Percentiles rank a stretch among this genome's conserved stretches.
Evolutionary conservation across 2,113 vertebrate genomes (phyloP).

Genomic region (Geococcyx californianus): DNA sequence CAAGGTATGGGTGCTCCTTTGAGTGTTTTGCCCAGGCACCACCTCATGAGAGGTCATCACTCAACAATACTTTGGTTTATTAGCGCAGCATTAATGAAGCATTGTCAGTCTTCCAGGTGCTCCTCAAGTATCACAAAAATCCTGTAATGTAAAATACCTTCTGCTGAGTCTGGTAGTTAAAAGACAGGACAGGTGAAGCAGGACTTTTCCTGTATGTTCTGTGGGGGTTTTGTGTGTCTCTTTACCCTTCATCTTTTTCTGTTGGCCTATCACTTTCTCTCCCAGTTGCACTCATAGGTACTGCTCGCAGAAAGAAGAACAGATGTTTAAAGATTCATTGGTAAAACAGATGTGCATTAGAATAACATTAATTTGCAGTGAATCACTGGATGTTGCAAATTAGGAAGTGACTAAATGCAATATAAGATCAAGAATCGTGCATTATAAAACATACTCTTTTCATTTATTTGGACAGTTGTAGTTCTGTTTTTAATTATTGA

Average conservation of each 20-base stretch:
- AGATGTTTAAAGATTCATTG: slow-evolving; percentile 19
- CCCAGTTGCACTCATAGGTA: background rate
- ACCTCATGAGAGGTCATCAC: accelerated
- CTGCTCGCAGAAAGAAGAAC: background rate
- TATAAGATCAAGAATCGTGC: background rate
- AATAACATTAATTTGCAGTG: slow-evolving; percentile 29
- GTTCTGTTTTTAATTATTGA: slow-evolving; percentile 64
- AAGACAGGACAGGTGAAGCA: background rate
- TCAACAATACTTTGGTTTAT: background rate
- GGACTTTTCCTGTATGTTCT: background rate
- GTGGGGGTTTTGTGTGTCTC: background rate
- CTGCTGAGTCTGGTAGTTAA: background rate
- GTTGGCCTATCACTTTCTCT: background rate
- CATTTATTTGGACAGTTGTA: slow-evolving; percentile 58
- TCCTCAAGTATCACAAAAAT: background rate
- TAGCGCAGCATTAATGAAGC: background rate
- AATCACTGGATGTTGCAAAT: slow-evolving; percentile 34
- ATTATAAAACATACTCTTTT: slow-evolving; percentile 40
- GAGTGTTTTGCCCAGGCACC: background rate
- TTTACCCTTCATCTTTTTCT: background rate
- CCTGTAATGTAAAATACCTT: background rate
- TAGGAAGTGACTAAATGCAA: slow-evolving; percentile 21
- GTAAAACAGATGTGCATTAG: background rate
- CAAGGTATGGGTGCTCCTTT: background rate
- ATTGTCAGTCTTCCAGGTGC: background rate